phyloP scores from a whole-genome alignment of 2,113 vertebrate species.

The Oenanthe melanoleuca region DNA sequence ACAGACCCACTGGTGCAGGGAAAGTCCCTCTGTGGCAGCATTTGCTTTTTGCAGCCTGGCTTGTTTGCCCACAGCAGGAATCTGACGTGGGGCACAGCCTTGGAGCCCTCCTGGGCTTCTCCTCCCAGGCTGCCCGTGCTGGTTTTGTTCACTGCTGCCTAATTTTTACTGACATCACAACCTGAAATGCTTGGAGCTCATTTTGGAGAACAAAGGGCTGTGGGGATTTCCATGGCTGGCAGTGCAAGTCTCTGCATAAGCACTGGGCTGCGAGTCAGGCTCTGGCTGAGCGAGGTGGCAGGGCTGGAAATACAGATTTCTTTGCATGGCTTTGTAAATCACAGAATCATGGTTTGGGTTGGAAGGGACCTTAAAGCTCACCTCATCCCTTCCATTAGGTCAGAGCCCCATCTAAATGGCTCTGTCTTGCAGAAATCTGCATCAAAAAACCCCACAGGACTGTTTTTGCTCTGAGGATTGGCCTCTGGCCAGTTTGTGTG shows the following conservation, averaged over 20 bases:
- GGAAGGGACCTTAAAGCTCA: not conserved
- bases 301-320: not conserved
- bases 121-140: not conserved
- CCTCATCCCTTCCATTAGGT: not conserved
- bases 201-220: conserved; percentile 48
- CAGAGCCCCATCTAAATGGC: not conserved
- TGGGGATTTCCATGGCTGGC: conserved; percentile 50
- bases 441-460: accelerated
- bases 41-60: not conserved
- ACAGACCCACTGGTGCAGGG: not conserved
- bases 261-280: not conserved
- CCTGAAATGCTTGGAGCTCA: not conserved
- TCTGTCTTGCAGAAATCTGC: not conserved
- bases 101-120: not conserved
- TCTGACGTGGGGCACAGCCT: not conserved
- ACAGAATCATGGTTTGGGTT: not conserved
- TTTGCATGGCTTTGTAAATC: not conserved
- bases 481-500: accelerated
- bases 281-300: not conserved
- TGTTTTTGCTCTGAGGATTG: not conserved
- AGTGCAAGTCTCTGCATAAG: not conserved
- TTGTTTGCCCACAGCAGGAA: not conserved
- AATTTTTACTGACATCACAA: not conserved
- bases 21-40: not conserved
- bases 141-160: not conserved